Base-by-base conservation (phyloP, 2,797 vertebrate species). In the Acomys russatus region DNA sequence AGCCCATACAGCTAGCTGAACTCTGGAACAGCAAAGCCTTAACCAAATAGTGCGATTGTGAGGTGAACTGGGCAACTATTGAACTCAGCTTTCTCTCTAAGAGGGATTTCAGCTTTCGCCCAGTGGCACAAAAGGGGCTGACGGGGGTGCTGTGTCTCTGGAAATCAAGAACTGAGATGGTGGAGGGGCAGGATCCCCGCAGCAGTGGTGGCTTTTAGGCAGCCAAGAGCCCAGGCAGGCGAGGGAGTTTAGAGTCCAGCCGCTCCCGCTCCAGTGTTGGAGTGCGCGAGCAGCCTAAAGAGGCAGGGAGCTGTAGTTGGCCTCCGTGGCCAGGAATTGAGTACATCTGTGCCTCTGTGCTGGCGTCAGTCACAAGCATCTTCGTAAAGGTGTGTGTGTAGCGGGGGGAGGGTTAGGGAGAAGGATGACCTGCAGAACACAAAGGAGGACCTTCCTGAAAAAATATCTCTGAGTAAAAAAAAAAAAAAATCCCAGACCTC, bases 1-100 rank as follows among this genome's bases (percentile, higher is more conserved):
- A 90, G 80, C 92, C 80, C 30, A 78, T 88, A 3, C 6, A 56
- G 87, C 74, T 95, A 78, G 76, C 94, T 74, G 76, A 95, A 33
- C 86, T 94, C 85, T 56, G 85, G 95, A 96, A 96, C 92, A 96
- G 96, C 95, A 97, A 97, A 98, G 95, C 95, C 95, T 95, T 97
- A 97, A 95, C 80, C 94, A 98, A 98, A 97, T 85, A 98, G 70
- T 96, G 92, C 12, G 5, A 96, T 95, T 96, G 71, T 96, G 95
- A 97, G 87, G 95, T 89, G 95, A 96, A 70, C 94, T 96, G 80
- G 95, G 64, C 85, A 96, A 71, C 92, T 93, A 96, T 84, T 97
- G 97, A 96, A 91, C 74, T 74, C 82, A 12, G 87, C 95, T 94
- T 98, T 97, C 97, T 97, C 91, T 70, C 80, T 74, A 98, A 98